Evolutionary conservation across 2,797 vertebrate species (phyloP).

Genomic region (Phoxinus dragarum): DNA sequence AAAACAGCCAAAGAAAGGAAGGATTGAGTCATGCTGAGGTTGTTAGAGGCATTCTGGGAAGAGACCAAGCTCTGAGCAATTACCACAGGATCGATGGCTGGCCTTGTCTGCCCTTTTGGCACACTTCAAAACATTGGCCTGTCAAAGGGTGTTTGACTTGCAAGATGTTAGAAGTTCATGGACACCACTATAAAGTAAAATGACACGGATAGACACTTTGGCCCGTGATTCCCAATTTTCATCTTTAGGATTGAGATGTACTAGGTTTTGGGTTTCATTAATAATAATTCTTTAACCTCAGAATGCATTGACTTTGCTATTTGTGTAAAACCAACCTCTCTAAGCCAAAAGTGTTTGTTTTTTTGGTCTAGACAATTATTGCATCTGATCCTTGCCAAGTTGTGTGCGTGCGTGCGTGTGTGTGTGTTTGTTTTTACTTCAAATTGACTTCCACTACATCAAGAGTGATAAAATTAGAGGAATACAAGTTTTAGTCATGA

Average conservation of each 20-base stretch:
- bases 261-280: conserved; percentile 23
- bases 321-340: neutral
- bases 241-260: conserved; percentile 3
- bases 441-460: neutral
- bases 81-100: conserved; percentile 62
- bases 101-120: conserved; percentile 54
- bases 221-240: neutral
- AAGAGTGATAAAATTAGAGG: neutral
- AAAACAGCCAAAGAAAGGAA: conserved; percentile 45
- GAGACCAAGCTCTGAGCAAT: conserved; percentile 62
- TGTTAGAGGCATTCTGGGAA: conserved; percentile 58
- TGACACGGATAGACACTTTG: conserved; percentile 4
- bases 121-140: conserved; percentile 52
- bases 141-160: conserved; percentile 38
- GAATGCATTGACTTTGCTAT: conserved; percentile 25
- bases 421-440: neutral
- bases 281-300: conserved; percentile 17
- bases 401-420: too few relatives aligned
- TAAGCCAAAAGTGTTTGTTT: neutral
- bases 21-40: conserved; percentile 64
- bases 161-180: conserved; percentile 41
- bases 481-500: neutral
- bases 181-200: conserved; percentile 21
- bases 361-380: neutral
- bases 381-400: neutral